Base-by-base conservation (phyloP, 2,113 vertebrate species). In the Rhodinocichla rosea region DNA sequence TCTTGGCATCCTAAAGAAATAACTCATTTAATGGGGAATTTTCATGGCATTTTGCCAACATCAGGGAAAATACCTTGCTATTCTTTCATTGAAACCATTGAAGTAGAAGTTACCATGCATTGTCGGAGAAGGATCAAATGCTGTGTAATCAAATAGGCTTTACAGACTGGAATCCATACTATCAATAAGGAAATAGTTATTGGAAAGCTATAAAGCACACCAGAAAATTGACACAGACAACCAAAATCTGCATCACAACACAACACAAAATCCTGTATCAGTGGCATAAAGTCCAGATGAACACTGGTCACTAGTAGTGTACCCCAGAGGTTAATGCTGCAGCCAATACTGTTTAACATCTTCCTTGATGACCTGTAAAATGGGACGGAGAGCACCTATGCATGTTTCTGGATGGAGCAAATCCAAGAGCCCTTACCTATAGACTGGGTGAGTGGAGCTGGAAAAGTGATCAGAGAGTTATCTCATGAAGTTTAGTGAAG, bases 341-440 rank as follows among this genome's bases (percentile, higher is more conserved):
- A 49, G 60, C 11, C 14, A 23, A 13, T 27, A 49, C 13, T 26
- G 8, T 50, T 85, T 9, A 53, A 27, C 6, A 20, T 15, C 27
- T 82, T 78, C 45, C 33, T 44, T 67, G 81, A 53, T 49, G 26
- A 16, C 14, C 14, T 52, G 37, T 33, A 30, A 4, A 3, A 23
- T 6, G 5, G 8, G 9, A 53, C 27, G 13, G 11, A 63, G 14
- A 16, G 2, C 28, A 37, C 3, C 3, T 37, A 2, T 1, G 30
- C 13, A 47, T 55, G 42, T 21, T 70, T 9, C 2, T 17, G 52
- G 10, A 22, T 8, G 37, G 30, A 35, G 30, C 4, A 70, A 74
- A 67, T 62, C 5, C 11, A 39, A 28, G 14, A 62, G 10, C 6
- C 8, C 8, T 35, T 6, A 35, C 47, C 65, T 49, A 63, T 7